phyloP scores from a whole-genome alignment of 2,888 invertebrate species.

The Cartodere bifasciata region DNA sequence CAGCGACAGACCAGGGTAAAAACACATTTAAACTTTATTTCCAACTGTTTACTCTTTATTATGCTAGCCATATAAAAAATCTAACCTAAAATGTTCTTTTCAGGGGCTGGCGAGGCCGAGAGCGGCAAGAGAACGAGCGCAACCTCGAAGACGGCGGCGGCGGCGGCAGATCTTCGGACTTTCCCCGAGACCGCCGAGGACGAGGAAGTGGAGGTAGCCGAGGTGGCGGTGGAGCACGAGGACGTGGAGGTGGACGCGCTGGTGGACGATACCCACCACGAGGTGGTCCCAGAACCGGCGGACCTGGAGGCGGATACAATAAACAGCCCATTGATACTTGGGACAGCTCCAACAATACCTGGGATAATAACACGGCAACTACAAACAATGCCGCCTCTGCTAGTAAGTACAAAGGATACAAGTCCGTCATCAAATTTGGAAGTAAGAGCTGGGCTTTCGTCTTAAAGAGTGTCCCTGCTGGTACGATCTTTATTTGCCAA shows the following conservation, averaged over 20 bases:
- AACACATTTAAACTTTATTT: no score
- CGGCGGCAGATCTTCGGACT: slow-evolving; percentile 18
- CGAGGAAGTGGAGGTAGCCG: slow-evolving; percentile 37
- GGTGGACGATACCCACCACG: slow-evolving; percentile 35
- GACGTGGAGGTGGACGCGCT: slow-evolving; percentile 34
- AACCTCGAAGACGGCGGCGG: slow-evolving; percentile 29
- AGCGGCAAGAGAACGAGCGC: slow-evolving; percentile 30
- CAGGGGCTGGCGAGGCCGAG: slow-evolving; percentile 31
- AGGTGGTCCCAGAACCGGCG: slow-evolving; percentile 18
- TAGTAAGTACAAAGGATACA: no score
- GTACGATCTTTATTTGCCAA: no score
- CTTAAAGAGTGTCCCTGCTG: no score
- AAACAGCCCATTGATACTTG: slow-evolving; percentile 42
- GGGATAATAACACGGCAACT: slow-evolving; percentile 26
- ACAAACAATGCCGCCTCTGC: no score
- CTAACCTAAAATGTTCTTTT: no score
- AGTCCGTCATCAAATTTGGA: no score
- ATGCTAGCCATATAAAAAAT: no score
- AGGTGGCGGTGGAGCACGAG: slow-evolving; percentile 34
- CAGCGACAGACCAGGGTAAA: no score
- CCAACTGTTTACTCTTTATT: no score
- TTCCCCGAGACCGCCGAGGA: slow-evolving; percentile 39
- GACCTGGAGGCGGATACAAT: no score
- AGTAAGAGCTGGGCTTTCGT: no score
- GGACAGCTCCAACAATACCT: slow-evolving; percentile 43